phyloP scores from a whole-genome alignment of 1,140 invertebrate genomes.

The Chionoecetes opilio region DNA sequence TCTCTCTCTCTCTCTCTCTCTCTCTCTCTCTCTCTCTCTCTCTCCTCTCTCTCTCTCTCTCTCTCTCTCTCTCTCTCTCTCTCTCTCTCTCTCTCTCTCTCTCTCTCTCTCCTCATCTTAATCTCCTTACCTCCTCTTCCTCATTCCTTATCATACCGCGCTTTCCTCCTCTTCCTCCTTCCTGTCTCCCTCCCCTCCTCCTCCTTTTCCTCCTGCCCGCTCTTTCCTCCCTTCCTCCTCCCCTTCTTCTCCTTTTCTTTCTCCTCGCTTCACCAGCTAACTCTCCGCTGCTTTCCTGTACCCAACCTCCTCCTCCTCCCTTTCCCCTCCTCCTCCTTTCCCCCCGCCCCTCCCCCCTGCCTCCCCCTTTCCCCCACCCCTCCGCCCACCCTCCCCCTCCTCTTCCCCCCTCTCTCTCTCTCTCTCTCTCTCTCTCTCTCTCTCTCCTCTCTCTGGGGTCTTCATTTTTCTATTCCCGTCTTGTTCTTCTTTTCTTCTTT shows the following conservation, averaged over 20 bases:
- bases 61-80: too few species aligned
- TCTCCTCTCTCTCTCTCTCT: too few species aligned
- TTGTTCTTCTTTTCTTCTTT: not conserved
- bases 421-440: not conserved
- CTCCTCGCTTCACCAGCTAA: too few species aligned
- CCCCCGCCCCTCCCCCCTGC: not conserved
- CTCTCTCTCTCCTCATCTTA: not conserved
- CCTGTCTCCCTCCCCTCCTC: too few species aligned
- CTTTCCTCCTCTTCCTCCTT: not conserved
- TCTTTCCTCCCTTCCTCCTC: too few species aligned
- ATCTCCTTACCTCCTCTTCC: not conserved
- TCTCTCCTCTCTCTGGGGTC: not conserved
- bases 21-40: too few species aligned
- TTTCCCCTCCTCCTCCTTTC: not conserved
- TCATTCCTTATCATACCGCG: not conserved
- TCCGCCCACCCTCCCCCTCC: not conserved
- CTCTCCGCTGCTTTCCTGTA: too few species aligned
- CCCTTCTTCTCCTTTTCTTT: too few species aligned
- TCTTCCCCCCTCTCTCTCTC: not conserved
- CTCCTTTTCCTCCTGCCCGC: too few species aligned
- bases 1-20: too few species aligned
- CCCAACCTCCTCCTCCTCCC: not conserved
- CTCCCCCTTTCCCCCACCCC: not conserved
- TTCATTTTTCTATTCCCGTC: not conserved
- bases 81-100: too few species aligned